Percentiles rank a stretch among this genome's conserved stretches.
Evolutionary conservation across 2,113 vertebrate genomes (phyloP).

Genomic region (Candoia aspera): DNA sequence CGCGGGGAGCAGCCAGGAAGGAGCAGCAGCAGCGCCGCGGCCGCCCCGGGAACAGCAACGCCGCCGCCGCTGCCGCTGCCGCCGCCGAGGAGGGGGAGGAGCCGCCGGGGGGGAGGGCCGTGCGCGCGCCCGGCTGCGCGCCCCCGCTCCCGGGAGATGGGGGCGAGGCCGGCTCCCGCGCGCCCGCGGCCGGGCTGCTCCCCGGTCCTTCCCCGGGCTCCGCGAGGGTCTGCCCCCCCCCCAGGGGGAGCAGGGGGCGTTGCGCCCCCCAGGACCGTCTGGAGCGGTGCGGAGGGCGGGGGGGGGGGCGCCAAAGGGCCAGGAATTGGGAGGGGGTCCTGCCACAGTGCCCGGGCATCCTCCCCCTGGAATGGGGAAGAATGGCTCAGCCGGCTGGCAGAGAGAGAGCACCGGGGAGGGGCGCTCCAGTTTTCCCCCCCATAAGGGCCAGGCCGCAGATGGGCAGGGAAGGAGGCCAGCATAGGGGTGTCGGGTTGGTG

Average conservation of each 20-base stretch:
- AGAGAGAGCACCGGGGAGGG: too few relatives aligned
- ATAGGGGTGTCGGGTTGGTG: not conserved
- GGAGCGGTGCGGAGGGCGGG: not conserved
- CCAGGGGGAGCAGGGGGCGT: not conserved
- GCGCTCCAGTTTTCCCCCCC: not conserved
- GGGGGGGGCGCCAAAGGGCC: not conserved
- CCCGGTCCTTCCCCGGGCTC: too few relatives aligned
- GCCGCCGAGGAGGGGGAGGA: not conserved
- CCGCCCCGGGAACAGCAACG: slow-evolving; percentile 30
- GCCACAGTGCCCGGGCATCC: not conserved
- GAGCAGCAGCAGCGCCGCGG: slow-evolving; percentile 13
- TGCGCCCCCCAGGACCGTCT: not conserved
- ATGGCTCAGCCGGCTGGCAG: not conserved
- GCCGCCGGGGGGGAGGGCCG: not conserved
- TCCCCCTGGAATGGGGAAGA: not conserved
- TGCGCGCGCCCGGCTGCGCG: too few relatives aligned
- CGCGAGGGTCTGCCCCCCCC: not conserved
- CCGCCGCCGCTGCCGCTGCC: not conserved
- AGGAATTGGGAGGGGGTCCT: not conserved
- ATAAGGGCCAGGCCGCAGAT: not conserved
- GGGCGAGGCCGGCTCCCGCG: not conserved
- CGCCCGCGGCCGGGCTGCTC: not conserved
- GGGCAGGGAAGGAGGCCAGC: not conserved
- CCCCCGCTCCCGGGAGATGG: too few relatives aligned
- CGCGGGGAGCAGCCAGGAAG: not conserved